Evolutionary conservation across 2,888 invertebrate species (phyloP).

Genomic region (Chalcis sispes): DNA sequence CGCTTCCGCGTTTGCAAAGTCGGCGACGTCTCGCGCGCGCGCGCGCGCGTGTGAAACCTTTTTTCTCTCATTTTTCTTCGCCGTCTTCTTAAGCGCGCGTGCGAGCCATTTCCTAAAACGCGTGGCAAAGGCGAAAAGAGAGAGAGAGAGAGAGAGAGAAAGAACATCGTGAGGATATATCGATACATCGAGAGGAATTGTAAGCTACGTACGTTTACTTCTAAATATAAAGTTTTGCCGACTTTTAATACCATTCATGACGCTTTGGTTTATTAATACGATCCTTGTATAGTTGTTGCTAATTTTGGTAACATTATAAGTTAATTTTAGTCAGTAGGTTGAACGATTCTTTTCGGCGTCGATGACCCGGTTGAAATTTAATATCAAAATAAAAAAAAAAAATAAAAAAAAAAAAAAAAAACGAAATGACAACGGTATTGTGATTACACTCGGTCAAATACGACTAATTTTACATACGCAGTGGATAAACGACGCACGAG

Average conservation of each 20-base stretch:
- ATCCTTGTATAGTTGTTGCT: not conserved
- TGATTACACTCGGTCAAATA: too few species aligned
- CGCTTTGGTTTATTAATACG: not conserved
- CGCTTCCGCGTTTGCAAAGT: not conserved
- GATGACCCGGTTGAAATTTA: too few species aligned
- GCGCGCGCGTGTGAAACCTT: not conserved
- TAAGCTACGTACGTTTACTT: not conserved
- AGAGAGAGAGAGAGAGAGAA: not conserved
- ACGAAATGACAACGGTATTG: too few species aligned
- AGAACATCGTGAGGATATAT: not conserved
- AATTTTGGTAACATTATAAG: not conserved
- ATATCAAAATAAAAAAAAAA: too few species aligned
- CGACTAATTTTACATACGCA: too few species aligned
- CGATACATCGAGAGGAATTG: too few species aligned
- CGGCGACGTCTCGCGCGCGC: not conserved
- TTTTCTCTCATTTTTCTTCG: not conserved
- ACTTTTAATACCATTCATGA: not conserved
- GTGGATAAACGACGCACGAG: too few species aligned
- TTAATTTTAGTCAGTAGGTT: too few species aligned
- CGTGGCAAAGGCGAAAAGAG: not conserved
- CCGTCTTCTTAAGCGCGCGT: not conserved
- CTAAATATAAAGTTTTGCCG: not conserved
- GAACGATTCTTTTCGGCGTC: too few species aligned
- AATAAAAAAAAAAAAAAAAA: too few species aligned
- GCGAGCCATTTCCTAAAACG: not conserved